Base-by-base conservation (phyloP, 2,113 vertebrate genomes). In the Amphiprion percula region DNA sequence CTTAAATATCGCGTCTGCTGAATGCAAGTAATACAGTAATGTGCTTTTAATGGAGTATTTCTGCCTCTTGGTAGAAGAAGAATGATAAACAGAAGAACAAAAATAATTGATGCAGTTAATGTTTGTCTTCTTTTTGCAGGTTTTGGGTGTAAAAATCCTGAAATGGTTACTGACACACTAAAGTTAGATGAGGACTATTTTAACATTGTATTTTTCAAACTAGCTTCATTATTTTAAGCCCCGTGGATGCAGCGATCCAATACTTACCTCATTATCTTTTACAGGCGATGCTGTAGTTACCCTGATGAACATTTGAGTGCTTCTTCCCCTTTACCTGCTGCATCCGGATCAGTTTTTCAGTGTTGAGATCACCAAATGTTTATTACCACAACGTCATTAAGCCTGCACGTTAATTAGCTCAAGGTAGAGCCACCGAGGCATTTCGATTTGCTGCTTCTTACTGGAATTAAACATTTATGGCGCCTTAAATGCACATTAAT, bases 401-500 rank as follows among this genome's bases (percentile, higher is more conserved):
- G 14, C 2, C 65, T 64, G 55, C 59, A 23, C 39, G 73, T 79
- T 37, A 78, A 80, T 84, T 60, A 79, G 39, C 53, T 68, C 1
- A 68, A 62, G 59, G 56, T 71, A 68, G 49, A 56, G 55, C 21
- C 5, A 11, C 9, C 30, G 50, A 74, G n/a, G 65, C 28, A 10
- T 70, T 83, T 74, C 65, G 19, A 9, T 66, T 72, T 60, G 41
- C 67, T 58, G 41, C 73, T 41, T 61, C 41, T 60, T 70, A 71
- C 16, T 8, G 78, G 53, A 78, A 82, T 88, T 59, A 88, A 88
- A 90, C 83, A 84, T 84, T 83, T 23, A 90, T 88, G 71, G 47
- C 8, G 39, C 37, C 44, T 88, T 74, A 64, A 80, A 81, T 60
- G 71, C 82, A 66, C 80, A 87, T 90, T 85, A 54, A 82, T 87